Evolutionary conservation across 2,113 vertebrate genomes (phyloP).

Genomic region (Sorex fumeus): DNA sequence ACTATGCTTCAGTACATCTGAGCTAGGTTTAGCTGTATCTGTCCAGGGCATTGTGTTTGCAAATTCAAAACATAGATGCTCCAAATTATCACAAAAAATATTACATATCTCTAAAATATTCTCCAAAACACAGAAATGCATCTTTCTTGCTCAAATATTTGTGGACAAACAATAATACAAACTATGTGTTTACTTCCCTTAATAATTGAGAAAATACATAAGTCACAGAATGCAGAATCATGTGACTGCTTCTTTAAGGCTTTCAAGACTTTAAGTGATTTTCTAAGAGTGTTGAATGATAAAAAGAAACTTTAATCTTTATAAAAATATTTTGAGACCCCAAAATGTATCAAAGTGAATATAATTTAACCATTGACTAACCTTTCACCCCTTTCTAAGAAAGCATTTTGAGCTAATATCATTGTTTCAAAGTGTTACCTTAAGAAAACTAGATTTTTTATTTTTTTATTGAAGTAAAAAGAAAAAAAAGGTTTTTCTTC

Average conservation of each 20-base stretch:
- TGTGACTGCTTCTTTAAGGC: not conserved
- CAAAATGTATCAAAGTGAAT: not conserved
- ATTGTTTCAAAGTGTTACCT: slow-evolving; percentile 1
- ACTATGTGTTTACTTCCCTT: not conserved
- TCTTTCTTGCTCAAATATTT: slow-evolving; percentile 18
- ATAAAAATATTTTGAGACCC: slow-evolving; percentile 25
- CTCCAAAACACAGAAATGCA: not conserved
- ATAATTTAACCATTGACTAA: slow-evolving; percentile 12
- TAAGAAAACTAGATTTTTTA: accelerated
- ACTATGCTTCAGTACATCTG: not conserved
- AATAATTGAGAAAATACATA: not conserved
- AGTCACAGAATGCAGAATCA: not conserved
- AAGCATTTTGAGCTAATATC: not conserved
- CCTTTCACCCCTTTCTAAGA: not conserved
- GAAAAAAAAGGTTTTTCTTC: not conserved
- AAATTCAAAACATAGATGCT: not conserved
- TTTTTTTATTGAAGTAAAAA: not conserved
- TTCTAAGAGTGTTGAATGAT: not conserved
- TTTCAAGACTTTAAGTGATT: not conserved
- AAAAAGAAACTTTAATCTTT: slow-evolving; percentile 27
- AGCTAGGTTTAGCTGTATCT: not conserved
- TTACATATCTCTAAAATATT: not conserved
- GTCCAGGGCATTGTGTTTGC: not conserved
- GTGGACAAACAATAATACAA: not conserved
- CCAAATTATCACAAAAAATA: slow-evolving; percentile 1